Percentiles rank a stretch among this genome's conserved stretches.
phyloP scores from a whole-genome alignment of 1,140 invertebrate genomes.

The Zaprionus tsacasi region DNA sequence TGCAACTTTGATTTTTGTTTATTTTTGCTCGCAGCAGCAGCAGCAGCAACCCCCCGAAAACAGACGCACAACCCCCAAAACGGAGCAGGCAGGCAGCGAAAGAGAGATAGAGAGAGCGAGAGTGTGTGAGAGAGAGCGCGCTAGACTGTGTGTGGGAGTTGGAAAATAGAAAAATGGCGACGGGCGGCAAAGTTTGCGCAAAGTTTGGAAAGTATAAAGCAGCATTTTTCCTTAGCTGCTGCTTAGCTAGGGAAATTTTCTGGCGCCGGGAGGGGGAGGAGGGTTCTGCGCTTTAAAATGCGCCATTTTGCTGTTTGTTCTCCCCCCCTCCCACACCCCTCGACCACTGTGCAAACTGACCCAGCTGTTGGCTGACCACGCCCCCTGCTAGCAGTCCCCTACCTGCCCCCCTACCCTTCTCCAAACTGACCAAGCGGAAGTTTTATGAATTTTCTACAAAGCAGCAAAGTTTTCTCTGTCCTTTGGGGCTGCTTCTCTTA shows the following conservation, averaged over 20 bases:
- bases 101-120: background rate
- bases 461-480: constrained; percentile 70
- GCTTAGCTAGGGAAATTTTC: constrained; percentile 50
- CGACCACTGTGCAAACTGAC: constrained; percentile 29
- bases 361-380: constrained; percentile 26
- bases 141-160: background rate
- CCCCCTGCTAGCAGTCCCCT: constrained; percentile 14
- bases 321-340: background rate
- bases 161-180: constrained; percentile 48
- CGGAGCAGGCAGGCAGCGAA: background rate
- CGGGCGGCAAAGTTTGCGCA: constrained; percentile 43
- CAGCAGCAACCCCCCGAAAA: constrained; percentile 17
- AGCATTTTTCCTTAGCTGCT: constrained; percentile 54
- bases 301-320: constrained; percentile 80
- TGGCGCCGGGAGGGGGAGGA: constrained; percentile 6
- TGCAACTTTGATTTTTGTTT: constrained; percentile 83
- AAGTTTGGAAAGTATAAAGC: constrained; percentile 36
- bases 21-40: constrained; percentile 67
- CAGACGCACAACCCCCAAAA: constrained; percentile 30
- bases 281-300: constrained; percentile 71
- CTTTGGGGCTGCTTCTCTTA: constrained; percentile 41
- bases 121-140: background rate
- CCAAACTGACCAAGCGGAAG: constrained; percentile 68
- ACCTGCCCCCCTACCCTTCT: background rate
- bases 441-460: constrained; percentile 82